A percentile compares a stretch with the other conserved stretches of the same genome.
Conservation (phyloP, 2,888 invertebrate species). For the Hirtodrosophila alboralis region DNA sequence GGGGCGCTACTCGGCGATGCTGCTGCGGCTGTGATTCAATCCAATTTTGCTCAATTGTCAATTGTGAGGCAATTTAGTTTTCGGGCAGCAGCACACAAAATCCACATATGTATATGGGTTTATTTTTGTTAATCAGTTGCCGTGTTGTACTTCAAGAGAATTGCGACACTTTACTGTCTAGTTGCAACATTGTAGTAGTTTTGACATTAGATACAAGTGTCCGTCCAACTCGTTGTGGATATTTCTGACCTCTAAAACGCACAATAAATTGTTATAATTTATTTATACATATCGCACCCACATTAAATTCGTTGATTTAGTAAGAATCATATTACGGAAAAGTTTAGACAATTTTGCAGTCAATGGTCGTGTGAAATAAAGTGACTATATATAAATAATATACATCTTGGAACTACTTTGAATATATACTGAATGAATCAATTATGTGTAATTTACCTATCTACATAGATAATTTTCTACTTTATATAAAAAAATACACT, state of each 20-base stretch:
- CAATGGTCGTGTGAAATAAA: conserved; percentile 7
- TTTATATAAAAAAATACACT: no score
- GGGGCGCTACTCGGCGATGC: conserved; percentile 38
- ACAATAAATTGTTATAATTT: conserved; percentile 22
- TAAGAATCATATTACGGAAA: background rate
- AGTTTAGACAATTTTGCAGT: background rate
- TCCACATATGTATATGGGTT: conserved; percentile 36
- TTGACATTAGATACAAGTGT: conserved; percentile 31
- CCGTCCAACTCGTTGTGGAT: conserved; percentile 18
- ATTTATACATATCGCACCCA: background rate
- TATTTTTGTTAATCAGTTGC: conserved; percentile 60
- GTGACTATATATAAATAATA: background rate
- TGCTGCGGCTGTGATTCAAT: conserved; percentile 59
- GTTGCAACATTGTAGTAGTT: conserved; percentile 31
- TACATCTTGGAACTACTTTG: background rate
- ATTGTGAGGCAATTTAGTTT: conserved; percentile 74
- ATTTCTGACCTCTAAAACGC: conserved; percentile 37
- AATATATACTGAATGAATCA: background rate
- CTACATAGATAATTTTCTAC: no score
- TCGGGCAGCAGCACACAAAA: conserved; percentile 43
- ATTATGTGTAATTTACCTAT: no score
- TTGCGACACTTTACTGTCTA: conserved; percentile 46
- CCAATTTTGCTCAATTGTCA: conserved; percentile 74
- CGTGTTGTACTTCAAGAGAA: conserved; percentile 41
- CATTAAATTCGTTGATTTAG: background rate